phyloP scores from a whole-genome alignment of 2,113 vertebrate genomes.

The Heterotis niloticus region DNA sequence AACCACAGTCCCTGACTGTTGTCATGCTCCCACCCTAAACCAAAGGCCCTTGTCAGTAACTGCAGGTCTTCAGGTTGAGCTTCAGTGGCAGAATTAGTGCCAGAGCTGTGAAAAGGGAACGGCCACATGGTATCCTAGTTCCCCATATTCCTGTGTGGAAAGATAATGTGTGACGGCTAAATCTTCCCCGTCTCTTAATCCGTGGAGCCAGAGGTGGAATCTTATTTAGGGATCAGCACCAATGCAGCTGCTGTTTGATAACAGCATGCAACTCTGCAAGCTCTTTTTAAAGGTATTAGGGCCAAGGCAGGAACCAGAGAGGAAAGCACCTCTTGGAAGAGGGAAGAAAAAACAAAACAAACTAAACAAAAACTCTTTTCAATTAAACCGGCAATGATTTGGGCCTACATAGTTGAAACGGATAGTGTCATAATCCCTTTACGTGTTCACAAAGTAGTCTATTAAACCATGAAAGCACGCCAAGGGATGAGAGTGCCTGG shows the following conservation, averaged over 20 bases:
- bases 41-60: neutral
- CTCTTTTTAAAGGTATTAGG: slow-evolving; percentile 56
- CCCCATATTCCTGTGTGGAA: slow-evolving; percentile 43
- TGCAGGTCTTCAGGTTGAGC: neutral
- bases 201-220: slow-evolving; percentile 56
- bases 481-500: slow-evolving; percentile 38
- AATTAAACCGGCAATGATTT: slow-evolving; percentile 46
- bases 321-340: slow-evolving; percentile 51
- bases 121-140: slow-evolving; percentile 36
- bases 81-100: neutral
- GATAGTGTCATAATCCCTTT: slow-evolving; percentile 48
- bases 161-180: slow-evolving; percentile 57
- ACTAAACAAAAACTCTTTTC: slow-evolving; percentile 40
- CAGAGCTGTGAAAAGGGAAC: slow-evolving; percentile 30
- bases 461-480: slow-evolving; percentile 42
- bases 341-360: slow-evolving; percentile 12
- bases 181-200: slow-evolving; percentile 62
- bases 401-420: slow-evolving; percentile 40
- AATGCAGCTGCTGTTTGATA: slow-evolving; percentile 56
- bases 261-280: slow-evolving; percentile 58
- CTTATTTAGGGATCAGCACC: slow-evolving; percentile 64
- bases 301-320: slow-evolving; percentile 50
- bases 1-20: neutral
- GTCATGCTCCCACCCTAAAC: neutral
- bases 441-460: slow-evolving; percentile 46